phyloP scores from a whole-genome alignment of 53 echinoderm and acorn worm genomes.

The Henricia sp. region DNA sequence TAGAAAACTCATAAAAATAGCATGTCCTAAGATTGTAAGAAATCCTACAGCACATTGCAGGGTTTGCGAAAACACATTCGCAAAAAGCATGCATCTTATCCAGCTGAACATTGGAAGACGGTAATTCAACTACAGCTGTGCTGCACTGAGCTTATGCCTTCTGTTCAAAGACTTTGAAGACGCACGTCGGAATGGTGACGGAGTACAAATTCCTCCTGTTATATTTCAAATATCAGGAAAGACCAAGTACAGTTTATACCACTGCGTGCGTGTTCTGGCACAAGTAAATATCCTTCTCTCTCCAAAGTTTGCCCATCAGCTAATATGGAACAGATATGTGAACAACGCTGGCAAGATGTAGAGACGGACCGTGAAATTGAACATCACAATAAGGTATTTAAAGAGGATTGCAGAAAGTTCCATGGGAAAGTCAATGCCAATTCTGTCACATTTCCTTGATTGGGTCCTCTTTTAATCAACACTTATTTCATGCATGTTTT shows the following conservation, averaged over 20 bases:
- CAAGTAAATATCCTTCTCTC: constrained; percentile 64
- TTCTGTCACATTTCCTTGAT: no score
- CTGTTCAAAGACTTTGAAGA: constrained; percentile 56
- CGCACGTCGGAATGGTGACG: constrained; percentile 66
- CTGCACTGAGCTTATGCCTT: constrained; percentile 66
- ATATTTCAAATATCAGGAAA: constrained; percentile 61
- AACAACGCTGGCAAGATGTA: constrained; percentile 51
- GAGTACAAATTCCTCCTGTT: constrained; percentile 67
- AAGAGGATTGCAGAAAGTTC: constrained; percentile 54
- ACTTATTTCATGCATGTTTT: no score
- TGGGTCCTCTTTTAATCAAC: no score
- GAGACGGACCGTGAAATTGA: constrained; percentile 68
- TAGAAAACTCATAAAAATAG: background rate
- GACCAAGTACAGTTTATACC: constrained; percentile 60
- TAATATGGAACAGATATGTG: constrained; percentile 74
- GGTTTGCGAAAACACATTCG: constrained; percentile 20
- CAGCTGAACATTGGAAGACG: constrained; percentile 29
- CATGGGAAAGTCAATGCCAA: constrained; percentile 55
- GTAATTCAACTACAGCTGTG: constrained; percentile 58
- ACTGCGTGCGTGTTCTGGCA: constrained; percentile 59
- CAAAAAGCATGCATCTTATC: constrained; percentile 11
- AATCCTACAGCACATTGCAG: constrained; percentile 10
- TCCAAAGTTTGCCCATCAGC: constrained; percentile 61
- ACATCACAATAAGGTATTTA: constrained; percentile 72
- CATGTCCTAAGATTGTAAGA: constrained; percentile 34